phyloP scores from a whole-genome alignment of 2,888 invertebrate genomes.

The Hemicrepidius hirtus region DNA sequence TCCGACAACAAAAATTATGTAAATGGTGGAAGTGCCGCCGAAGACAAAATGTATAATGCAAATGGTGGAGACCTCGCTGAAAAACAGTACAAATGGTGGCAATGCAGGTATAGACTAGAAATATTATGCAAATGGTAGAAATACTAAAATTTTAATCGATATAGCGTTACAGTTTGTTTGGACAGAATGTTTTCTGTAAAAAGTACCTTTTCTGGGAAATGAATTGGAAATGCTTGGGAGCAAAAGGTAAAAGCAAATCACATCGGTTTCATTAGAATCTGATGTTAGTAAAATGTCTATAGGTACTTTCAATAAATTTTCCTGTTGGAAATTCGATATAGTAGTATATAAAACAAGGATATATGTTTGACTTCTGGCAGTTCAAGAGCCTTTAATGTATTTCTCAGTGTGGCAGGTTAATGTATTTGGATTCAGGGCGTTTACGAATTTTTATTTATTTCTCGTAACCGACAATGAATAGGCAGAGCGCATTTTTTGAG shows the following conservation, averaged over 20 bases:
- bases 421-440: slow-evolving; percentile 30
- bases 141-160: no score
- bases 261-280: not conserved
- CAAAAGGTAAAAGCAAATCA: not conserved
- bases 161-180: no score
- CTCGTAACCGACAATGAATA: slow-evolving; percentile 42
- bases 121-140: no score
- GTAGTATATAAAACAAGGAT: slow-evolving; percentile 1
- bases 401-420: slow-evolving; percentile 25
- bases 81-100: no score
- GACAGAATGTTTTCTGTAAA: no score
- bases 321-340: not conserved
- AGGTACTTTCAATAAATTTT: slow-evolving; percentile 25
- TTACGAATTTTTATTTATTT: slow-evolving; percentile 35
- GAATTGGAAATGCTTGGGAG: not conserved
- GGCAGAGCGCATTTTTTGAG: slow-evolving; percentile 39
- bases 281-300: slow-evolving; percentile 6
- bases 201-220: no score
- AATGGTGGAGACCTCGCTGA: no score
- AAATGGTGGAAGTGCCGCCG: no score
- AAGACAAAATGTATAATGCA: no score
- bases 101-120: no score
- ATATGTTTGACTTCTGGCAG: not conserved
- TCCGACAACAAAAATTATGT: no score
- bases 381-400: slow-evolving; percentile 25